phyloP scores from a whole-genome alignment of 2,113 vertebrate genomes.

The Cottus gobio region DNA sequence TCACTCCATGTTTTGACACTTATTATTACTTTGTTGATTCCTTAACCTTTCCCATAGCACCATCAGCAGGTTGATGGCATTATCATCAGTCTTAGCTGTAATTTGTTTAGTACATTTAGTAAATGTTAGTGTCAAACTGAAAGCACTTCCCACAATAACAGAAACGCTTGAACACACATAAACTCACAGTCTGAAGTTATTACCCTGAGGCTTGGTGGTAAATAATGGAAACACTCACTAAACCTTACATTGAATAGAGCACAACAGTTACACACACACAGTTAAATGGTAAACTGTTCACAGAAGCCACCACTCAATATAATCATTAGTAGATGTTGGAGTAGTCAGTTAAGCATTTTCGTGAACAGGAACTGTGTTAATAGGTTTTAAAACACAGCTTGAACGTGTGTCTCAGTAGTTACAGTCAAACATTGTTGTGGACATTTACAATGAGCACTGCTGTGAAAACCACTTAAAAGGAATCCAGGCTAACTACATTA shows the following conservation, averaged over 20 bases:
- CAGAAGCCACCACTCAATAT: neutral
- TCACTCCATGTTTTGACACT: no score
- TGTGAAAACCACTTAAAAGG: neutral
- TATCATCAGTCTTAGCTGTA: neutral
- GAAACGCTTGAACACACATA: constrained; percentile 16
- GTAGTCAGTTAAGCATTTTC: constrained; percentile 67
- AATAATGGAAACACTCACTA: constrained; percentile 14
- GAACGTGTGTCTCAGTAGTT: constrained; percentile 36
- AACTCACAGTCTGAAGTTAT: constrained; percentile 15
- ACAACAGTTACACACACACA: constrained; percentile 16
- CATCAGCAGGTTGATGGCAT: neutral
- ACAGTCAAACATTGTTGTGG: neutral
- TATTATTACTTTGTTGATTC: neutral
- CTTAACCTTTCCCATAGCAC: neutral
- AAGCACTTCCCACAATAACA: neutral
- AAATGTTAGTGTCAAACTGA: neutral
- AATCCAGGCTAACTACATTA: no score
- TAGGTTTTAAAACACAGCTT: constrained; percentile 59
- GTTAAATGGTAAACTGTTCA: constrained; percentile 51
- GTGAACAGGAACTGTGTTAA: constrained; percentile 64
- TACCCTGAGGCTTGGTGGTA: neutral
- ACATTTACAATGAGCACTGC: neutral
- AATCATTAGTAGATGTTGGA: constrained; percentile 18
- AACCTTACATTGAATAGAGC: constrained; percentile 13
- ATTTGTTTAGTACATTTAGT: neutral